Percentiles rank a stretch among this genome's conserved stretches.
Conservation (phyloP, 2,797 vertebrate species). For the Myotis pilosus region DNA sequence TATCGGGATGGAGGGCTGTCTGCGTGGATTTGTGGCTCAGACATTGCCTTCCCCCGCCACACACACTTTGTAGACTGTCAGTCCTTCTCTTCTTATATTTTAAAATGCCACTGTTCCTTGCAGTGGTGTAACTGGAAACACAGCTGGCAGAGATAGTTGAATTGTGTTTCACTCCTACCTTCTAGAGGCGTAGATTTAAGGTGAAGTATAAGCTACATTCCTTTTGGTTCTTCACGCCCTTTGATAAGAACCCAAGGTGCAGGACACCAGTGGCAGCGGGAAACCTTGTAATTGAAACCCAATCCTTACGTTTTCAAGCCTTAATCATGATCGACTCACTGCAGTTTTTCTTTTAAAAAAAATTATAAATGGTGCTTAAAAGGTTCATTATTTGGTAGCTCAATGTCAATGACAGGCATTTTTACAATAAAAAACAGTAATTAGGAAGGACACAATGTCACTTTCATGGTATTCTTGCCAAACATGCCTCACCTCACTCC, state of each 20-base stretch:
- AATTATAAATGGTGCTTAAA: neutral
- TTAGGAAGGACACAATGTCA: neutral
- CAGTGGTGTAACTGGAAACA: neutral
- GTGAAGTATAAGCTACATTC: neutral
- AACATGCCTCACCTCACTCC: neutral
- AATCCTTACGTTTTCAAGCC: neutral
- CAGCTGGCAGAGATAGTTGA: neutral
- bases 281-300: neutral
- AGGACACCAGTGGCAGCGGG: neutral
- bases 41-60: neutral
- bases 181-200: neutral
- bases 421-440: neutral
- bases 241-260: neutral
- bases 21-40: neutral
- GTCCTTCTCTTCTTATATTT: neutral
- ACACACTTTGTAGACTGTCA: neutral
- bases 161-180: neutral
- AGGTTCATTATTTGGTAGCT: neutral
- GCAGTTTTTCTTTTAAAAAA: neutral
- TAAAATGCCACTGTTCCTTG: neutral
- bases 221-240: neutral
- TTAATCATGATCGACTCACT: neutral
- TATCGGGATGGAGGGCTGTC: neutral
- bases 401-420: neutral
- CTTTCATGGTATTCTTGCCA: neutral